These are phyloP conservation scores for Nasonia giraulti DNA, from an alignment of 1,140 invertebrate species.

Conservation along the genomic window DNA sequence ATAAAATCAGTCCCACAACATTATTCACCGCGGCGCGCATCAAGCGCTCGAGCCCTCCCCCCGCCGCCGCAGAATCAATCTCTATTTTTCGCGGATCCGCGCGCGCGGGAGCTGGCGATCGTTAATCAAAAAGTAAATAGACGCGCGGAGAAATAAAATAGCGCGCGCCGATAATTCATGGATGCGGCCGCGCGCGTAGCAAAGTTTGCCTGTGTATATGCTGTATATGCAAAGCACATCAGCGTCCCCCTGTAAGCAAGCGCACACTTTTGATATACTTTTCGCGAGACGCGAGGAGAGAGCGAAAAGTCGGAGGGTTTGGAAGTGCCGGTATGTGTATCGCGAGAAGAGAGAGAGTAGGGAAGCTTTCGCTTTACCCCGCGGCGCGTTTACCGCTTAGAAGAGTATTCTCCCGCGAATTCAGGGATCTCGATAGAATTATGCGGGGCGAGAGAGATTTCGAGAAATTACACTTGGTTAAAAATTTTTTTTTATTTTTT, in stretches of 20 bases:
- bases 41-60: neutral
- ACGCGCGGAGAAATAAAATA: constrained; percentile 29
- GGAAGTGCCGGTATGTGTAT: neutral
- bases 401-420: neutral
- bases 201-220: neutral
- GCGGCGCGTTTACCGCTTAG: too few species aligned
- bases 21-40: neutral
- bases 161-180: constrained; percentile 41
- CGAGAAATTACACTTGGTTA: too few species aligned
- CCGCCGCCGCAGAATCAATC: constrained; percentile 13
- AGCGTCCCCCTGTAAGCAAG: neutral
- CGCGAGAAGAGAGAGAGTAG: neutral
- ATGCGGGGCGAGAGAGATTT: neutral
- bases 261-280: constrained; percentile 28
- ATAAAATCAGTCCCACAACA: neutral
- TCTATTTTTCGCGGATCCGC: constrained; percentile 41
- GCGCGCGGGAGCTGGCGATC: neutral
- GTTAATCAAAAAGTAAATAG: constrained; percentile 41
- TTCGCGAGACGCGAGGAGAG: neutral
- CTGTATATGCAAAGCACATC: neutral
- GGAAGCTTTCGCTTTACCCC: neutral
- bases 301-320: constrained; percentile 13
- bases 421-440: neutral
- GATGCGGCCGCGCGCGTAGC: neutral
- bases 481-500: too few species aligned